Percentiles rank a stretch among this genome's conserved stretches.
Evolutionary conservation across 2,113 vertebrate genomes (phyloP).

Genomic region (Calyptomena viridis): DNA sequence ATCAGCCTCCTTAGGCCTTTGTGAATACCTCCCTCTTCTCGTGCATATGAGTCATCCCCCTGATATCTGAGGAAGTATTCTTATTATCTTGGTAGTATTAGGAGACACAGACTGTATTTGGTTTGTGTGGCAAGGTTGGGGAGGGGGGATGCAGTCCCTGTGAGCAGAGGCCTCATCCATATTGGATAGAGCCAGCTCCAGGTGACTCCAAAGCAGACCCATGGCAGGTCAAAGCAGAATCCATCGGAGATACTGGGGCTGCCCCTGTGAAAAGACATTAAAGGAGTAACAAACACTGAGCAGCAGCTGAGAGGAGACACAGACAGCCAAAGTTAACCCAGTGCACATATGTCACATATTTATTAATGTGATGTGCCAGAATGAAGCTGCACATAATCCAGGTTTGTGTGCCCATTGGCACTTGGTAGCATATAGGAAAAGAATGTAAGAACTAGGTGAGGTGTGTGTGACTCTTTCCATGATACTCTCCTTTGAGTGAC

Average conservation of each 20-base stretch:
- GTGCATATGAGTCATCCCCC: not conserved
- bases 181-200: not conserved
- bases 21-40: not conserved
- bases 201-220: not conserved
- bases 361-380: not conserved
- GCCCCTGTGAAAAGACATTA: not conserved
- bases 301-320: not conserved
- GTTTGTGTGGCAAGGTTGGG: not conserved
- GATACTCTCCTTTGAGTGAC: not conserved
- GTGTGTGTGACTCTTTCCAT: not conserved
- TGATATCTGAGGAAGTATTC: not conserved
- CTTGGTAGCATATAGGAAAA: not conserved
- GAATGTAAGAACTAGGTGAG: too few species aligned
- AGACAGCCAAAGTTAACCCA: not conserved
- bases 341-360: rapidly evolving
- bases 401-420: not conserved
- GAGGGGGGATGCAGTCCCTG: not conserved
- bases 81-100: not conserved
- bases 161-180: not conserved
- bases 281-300: not conserved
- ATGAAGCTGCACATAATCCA: not conserved
- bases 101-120: not conserved
- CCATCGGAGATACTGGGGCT: rapidly evolving
- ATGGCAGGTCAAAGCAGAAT: not conserved
- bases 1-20: not conserved